Evolutionary conservation across 2,888 invertebrate genomes (phyloP), one percentile per base, ranked within the genome.

Genomic region (Phortica magna): DNA sequence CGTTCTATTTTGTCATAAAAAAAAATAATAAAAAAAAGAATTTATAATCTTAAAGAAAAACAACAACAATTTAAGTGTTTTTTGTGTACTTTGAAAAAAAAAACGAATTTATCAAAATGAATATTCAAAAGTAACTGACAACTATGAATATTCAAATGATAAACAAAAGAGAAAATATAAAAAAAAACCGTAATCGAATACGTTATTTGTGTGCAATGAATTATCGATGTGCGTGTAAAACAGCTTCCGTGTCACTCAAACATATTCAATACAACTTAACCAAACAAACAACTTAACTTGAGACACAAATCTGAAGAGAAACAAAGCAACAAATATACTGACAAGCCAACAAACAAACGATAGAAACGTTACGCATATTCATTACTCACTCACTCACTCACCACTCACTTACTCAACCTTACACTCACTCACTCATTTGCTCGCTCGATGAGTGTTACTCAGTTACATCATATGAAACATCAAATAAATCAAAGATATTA

Each of bases 201-300:
- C 85, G 84, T 82, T 83, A 72, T 77, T 80, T 72, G 80, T 88
- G 84, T 85, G 80, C 84, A 87, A 84, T 31, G 31, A 31, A 22
- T 53, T 71, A 14, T 84, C 84, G 76, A 85, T 85, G 84, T 88
- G 84, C 84, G 82, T 85, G 83, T 85, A 79, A 80, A 61, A 80
- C 78, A 81, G 88, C 89, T 88, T 88, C 82, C 80, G 80, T 78
- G 82, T 73, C 73, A 75, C 43, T 17, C 75, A 71, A 53, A 12
- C 31, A 71, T 39, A n/a, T 17, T 17, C 42, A 14, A 71, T 53
- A 7, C 41, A n/a, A 59, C 57, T 59, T 59, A 22, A 71, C 39
- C 31, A 17, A 55, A 71, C 53, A 42, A 22, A 55, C 7, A 74
- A 71, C 43, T 17, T 78, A 84, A 79, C 77, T 81, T 78, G 78